A percentile compares a stretch with the other conserved stretches of the same genome.
Evolutionary conservation across 2,888 invertebrate genomes (phyloP).

Genomic region (Caenorhabditis japonica): DNA sequence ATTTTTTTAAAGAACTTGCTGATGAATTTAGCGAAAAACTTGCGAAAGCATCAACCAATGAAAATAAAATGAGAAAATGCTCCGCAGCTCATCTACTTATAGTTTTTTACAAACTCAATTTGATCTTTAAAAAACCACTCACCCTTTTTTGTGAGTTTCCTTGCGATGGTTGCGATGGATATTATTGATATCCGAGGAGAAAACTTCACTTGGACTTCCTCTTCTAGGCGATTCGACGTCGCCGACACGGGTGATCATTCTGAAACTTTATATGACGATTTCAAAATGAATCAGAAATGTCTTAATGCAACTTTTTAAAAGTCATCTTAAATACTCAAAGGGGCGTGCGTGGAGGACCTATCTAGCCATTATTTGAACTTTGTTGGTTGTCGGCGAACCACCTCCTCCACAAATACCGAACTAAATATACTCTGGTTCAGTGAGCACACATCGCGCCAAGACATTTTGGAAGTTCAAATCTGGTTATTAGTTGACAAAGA

Average conservation of each 20-base stretch:
- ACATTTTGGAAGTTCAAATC: conserved; percentile 17
- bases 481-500: conserved; percentile 25
- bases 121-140: too few species aligned
- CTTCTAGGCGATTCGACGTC: conserved; percentile 56
- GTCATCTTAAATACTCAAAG: conserved; percentile 12
- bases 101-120: too few species aligned
- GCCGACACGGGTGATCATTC: conserved; percentile 56
- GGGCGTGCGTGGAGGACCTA: conserved; percentile 28
- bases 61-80: too few species aligned
- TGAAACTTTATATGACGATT: conserved; percentile 10
- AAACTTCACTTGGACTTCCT: conserved; percentile 71
- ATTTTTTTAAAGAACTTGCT: too few species aligned
- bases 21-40: too few species aligned
- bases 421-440: conserved; percentile 51
- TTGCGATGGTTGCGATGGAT: conserved; percentile 62
- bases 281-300: too few species aligned
- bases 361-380: conserved; percentile 40
- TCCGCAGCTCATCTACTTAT: too few species aligned
- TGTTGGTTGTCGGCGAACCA: conserved; percentile 28
- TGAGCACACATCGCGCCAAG: conserved; percentile 26
- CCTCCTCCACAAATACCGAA: conserved; percentile 43
- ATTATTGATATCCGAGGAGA: conserved; percentile 71
- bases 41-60: too few species aligned
- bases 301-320: too few species aligned
- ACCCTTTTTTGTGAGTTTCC: conserved; percentile 34